Base-by-base conservation (phyloP, 2,888 invertebrate species). In the Pristionchus japonicus region DNA sequence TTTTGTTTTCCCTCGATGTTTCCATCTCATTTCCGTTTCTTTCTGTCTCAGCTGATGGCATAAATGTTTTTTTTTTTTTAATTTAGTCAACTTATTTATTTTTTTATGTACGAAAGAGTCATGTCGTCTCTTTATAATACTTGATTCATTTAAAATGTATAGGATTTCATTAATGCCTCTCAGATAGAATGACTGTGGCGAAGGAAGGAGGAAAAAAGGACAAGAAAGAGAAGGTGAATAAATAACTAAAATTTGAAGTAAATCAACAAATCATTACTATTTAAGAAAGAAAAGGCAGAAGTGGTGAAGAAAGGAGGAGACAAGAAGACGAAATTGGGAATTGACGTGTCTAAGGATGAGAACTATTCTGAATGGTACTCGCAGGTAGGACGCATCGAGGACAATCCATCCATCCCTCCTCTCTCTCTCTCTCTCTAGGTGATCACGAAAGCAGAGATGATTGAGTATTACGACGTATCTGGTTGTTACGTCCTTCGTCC, bases 381-480 rank as follows among this genome's bases (percentile, higher is more conserved):
- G 0, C 98, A 93, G 90, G 92, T 92, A 34, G 13, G 85, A n/a
- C n/a, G n/a, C n/a, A n/a, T n/a, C n/a, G n/a, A n/a, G n/a, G n/a
- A n/a, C 17, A 31, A 70, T 0, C 23, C 20, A 70, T 3, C 34
- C 34, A 13, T 27, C 4, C 23, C 6, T 31, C 23, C 31, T 20
- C 15, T 13, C 64, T 31, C n/a, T n/a, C n/a, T n/a, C n/a, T n/a
- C 64, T 31, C 17, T 34, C 3, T 40, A 96, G 95, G 96, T 96
- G 20, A 96, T 97, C 88, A 97, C 97, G 0, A 97, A 97, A 95
- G 96, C 98, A 74, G 99, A 99, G 95, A 96, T 99, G 96, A 98
- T 99, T 88, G 99, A 99, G 95, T 99, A 99, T 95, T 99, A 99
- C 95, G 98, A 99, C 95, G 98, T 99, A 11, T 98, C 98, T 87